Evolutionary conservation across 2,888 invertebrate species (phyloP).

Genomic region (Oscheius sp.): DNA sequence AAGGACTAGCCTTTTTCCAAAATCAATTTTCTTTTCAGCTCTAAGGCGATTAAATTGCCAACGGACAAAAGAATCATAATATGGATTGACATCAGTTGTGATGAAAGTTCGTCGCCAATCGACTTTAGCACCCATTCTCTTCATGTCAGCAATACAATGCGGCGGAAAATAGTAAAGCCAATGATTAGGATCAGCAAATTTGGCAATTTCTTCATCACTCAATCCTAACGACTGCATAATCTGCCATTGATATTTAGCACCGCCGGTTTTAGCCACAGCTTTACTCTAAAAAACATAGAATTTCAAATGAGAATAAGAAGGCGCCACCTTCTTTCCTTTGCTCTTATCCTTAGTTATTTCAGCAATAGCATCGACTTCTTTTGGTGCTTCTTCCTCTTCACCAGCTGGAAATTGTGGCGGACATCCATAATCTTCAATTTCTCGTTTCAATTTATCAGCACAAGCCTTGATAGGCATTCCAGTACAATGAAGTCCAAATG

Average conservation of each 20-base stretch:
- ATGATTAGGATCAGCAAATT: slow-evolving; percentile 88
- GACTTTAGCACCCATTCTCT: slow-evolving; percentile 89
- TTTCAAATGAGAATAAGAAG: not conserved
- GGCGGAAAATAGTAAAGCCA: slow-evolving; percentile 99
- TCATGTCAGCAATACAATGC: slow-evolving; percentile 86
- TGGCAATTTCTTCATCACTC: slow-evolving; percentile 87
- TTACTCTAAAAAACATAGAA: slow-evolving; percentile 82
- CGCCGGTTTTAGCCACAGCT: slow-evolving; percentile 89
- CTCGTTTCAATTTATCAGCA: slow-evolving; percentile 94
- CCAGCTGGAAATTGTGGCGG: slow-evolving; percentile 82
- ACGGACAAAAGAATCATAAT: slow-evolving; percentile 94
- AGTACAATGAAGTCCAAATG: slow-evolving; percentile 98
- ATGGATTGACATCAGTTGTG: slow-evolving; percentile 97
- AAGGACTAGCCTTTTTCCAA: slow-evolving; percentile 84
- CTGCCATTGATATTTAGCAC: slow-evolving; percentile 95
- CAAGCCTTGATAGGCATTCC: slow-evolving; percentile 99
- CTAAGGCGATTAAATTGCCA: slow-evolving; percentile 93
- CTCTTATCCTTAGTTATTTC: slow-evolving; percentile 84
- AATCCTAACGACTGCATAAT: slow-evolving; percentile 95
- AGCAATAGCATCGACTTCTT: slow-evolving; percentile 65
- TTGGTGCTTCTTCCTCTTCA: slow-evolving; percentile 75
- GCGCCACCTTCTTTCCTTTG: slow-evolving; percentile 85
- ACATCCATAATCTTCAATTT: slow-evolving; percentile 89
- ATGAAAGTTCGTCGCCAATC: slow-evolving; percentile 99
- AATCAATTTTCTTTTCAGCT: slow-evolving; percentile 88